These are phyloP conservation scores for Malurus cyaneus DNA, from an alignment of 2,113 vertebrate genomes.

Conservation along the genomic window DNA sequence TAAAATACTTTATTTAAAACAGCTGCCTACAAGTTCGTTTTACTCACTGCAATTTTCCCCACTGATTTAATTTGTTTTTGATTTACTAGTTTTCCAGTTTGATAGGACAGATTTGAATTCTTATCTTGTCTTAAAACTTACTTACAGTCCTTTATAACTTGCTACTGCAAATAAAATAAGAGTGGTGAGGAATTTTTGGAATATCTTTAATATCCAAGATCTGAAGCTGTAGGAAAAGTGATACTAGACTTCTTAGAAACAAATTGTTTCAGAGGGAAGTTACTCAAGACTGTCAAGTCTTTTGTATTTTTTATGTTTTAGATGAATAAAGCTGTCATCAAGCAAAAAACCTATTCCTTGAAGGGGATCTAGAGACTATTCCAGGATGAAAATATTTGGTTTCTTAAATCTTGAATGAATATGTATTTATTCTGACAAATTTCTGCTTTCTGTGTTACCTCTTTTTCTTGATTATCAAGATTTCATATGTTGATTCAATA, in stretches of 20 bases:
- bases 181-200: not conserved
- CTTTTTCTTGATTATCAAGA: not conserved
- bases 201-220: not conserved
- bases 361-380: not conserved
- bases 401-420: not conserved
- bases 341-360: not conserved
- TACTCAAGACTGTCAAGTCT: not conserved
- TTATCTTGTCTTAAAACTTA: not conserved
- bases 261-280: not conserved
- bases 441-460: fast-evolving
- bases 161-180: not conserved
- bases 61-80: not conserved
- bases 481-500: not conserved
- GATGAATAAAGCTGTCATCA: not conserved
- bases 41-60: not conserved
- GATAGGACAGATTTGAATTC: not conserved
- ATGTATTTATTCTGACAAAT: not conserved
- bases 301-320: not conserved
- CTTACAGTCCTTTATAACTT: not conserved
- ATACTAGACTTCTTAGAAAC: not conserved
- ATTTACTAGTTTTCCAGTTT: not conserved
- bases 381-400: not conserved
- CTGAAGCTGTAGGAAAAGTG: not conserved
- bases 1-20: not conserved
- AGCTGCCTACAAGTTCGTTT: not conserved